Conservation (phyloP, 1,140 invertebrate species). For the Leptinotarsa lineolata region DNA sequence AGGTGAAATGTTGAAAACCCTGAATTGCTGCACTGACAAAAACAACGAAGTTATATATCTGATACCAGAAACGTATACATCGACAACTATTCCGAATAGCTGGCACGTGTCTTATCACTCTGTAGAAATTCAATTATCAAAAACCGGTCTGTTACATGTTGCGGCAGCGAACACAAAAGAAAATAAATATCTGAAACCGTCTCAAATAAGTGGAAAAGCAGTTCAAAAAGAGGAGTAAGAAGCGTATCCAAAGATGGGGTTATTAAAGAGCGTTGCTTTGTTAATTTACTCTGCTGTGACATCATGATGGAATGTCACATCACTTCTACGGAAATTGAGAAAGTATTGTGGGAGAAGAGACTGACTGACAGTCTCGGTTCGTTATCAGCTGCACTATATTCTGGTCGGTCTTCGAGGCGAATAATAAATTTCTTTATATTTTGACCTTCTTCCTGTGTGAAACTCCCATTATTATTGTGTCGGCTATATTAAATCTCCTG, state of each 20-base stretch:
- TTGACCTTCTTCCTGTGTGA: slow-evolving; percentile 5
- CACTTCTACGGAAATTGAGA: slow-evolving; percentile 56
- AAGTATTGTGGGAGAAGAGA: slow-evolving; percentile 54
- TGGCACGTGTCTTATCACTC: slow-evolving; percentile 2
- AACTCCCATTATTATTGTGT: slow-evolving; percentile 16
- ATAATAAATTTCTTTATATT: slow-evolving; percentile 44
- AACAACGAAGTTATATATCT: background rate
- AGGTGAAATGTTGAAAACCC: too few species aligned
- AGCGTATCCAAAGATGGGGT: slow-evolving; percentile 39
- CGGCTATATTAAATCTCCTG: background rate
- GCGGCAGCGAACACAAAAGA: slow-evolving; percentile 22
- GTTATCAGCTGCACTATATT: slow-evolving; percentile 54
- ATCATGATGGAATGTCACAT: slow-evolving; percentile 56
- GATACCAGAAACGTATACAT: background rate
- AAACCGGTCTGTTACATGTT: slow-evolving; percentile 21
- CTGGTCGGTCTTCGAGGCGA: slow-evolving; percentile 42
- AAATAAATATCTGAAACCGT: slow-evolving; percentile 13
- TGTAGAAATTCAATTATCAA: slow-evolving; percentile 24
- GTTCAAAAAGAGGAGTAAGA: slow-evolving; percentile 21
- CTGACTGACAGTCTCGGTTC: slow-evolving; percentile 55
- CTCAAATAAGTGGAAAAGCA: slow-evolving; percentile 10
- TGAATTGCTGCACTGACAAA: background rate
- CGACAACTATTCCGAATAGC: background rate
- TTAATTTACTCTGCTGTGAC: slow-evolving; percentile 55
- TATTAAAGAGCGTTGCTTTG: slow-evolving; percentile 53